phyloP scores from a whole-genome alignment of 1,140 invertebrate genomes.

The Formica selysi region DNA sequence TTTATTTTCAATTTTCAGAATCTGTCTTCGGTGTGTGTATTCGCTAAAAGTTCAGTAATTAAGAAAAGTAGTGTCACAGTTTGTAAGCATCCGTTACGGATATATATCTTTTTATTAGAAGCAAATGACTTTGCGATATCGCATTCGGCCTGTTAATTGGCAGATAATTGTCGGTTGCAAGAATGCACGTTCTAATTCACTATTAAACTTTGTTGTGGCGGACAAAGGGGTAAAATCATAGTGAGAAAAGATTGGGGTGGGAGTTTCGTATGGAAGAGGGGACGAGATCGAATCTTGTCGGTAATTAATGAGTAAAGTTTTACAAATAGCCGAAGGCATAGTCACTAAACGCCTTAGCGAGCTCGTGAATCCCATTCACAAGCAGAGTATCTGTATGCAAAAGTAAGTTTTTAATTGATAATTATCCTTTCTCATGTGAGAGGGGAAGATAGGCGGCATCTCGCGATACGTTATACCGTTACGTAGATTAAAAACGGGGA shows the following conservation, averaged over 20 bases:
- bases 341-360: constrained; percentile 76
- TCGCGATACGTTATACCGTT: not conserved
- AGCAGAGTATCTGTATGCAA: constrained; percentile 68
- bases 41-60: not conserved
- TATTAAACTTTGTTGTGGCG: constrained; percentile 77
- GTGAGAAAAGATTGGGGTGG: constrained; percentile 59
- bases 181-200: constrained; percentile 77
- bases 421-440: constrained; percentile 67
- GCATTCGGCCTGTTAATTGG: constrained; percentile 72
- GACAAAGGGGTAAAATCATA: constrained; percentile 68
- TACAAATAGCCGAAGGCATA: constrained; percentile 81
- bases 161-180: constrained; percentile 70
- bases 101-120: not conserved
- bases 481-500: not conserved
- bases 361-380: constrained; percentile 76
- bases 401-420: constrained; percentile 76
- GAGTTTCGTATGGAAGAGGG: constrained; percentile 64
- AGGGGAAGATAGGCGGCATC: not conserved
- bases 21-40: not conserved
- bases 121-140: constrained; percentile 37
- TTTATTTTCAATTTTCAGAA: not conserved
- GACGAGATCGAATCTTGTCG: constrained; percentile 81
- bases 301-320: constrained; percentile 84
- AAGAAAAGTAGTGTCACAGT: not conserved
- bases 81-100: not conserved